Conservation (phyloP, 2,113 vertebrate genomes). For the Apodemus speciosus region DNA sequence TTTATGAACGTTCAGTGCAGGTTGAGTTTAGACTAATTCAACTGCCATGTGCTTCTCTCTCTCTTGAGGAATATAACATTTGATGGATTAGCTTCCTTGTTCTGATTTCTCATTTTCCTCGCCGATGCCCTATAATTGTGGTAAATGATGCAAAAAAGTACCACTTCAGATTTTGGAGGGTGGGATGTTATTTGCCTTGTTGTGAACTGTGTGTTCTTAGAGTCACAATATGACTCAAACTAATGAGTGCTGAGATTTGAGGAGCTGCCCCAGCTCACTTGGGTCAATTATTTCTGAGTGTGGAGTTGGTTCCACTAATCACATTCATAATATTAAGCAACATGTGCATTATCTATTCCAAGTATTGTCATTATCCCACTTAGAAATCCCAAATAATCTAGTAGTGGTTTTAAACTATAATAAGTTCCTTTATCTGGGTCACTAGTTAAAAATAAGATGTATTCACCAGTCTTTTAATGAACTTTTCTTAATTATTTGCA, state of each 20-base stretch:
- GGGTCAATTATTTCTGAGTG: neutral
- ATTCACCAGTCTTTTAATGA: neutral
- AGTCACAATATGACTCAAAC: neutral
- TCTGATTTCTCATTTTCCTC: neutral
- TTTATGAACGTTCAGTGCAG: neutral
- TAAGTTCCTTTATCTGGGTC: neutral
- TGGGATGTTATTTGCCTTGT: neutral
- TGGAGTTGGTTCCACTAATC: neutral
- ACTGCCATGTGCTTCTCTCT: neutral
- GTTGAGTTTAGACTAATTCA: neutral
- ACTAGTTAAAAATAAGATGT: neutral
- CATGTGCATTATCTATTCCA: neutral
- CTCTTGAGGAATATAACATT: neutral
- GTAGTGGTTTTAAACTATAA: neutral
- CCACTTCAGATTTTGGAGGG: neutral
- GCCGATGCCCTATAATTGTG: neutral
- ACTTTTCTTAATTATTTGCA: neutral
- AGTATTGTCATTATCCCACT: neutral
- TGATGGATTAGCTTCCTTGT: neutral
- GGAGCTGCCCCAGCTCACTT: neutral
- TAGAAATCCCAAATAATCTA: neutral
- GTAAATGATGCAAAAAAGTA: neutral
- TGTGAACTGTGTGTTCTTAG: neutral
- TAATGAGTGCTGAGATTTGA: neutral
- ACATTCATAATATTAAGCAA: neutral